Evolutionary conservation across 2,797 vertebrate genomes (phyloP).

Genomic region (Chrysolophus pictus): DNA sequence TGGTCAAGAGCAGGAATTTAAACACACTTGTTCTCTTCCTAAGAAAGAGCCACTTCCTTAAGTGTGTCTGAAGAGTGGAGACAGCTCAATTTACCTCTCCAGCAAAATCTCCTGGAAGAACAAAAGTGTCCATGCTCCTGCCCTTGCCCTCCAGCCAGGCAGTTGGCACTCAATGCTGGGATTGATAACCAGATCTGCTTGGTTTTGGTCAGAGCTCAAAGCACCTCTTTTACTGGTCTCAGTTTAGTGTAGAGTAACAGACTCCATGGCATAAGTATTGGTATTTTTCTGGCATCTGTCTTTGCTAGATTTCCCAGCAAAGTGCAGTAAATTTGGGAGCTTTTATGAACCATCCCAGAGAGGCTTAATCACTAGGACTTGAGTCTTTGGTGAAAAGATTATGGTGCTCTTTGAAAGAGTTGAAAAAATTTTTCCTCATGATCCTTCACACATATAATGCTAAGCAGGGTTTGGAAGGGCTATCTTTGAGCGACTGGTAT

Average conservation of each 20-base stretch:
- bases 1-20: not conserved
- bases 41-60: not conserved
- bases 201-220: not conserved
- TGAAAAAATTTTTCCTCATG: slow-evolving; percentile 51
- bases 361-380: slow-evolving; percentile 20
- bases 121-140: not conserved
- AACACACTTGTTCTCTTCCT: not conserved
- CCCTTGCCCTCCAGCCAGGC: not conserved
- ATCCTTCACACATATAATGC: slow-evolving; percentile 15
- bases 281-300: slow-evolving; percentile 34
- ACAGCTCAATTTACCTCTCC: slow-evolving; percentile 1
- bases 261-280: not conserved
- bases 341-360: slow-evolving; percentile 27
- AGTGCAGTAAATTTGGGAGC: slow-evolving; percentile 1
- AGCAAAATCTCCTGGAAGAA: not conserved
- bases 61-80: not conserved
- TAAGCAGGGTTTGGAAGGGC: slow-evolving; percentile 43
- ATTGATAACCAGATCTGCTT: not conserved
- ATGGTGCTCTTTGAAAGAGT: not conserved
- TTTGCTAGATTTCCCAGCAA: slow-evolving; percentile 7
- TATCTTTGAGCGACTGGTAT: slow-evolving; percentile 22
- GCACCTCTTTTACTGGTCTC: not conserved
- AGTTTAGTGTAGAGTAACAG: slow-evolving; percentile 11
- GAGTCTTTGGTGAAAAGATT: slow-evolving; percentile 21
- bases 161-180: not conserved